These are phyloP conservation scores for Anthophora plumipes DNA, from an alignment of 2,888 invertebrate species.

Conservation along the genomic window DNA sequence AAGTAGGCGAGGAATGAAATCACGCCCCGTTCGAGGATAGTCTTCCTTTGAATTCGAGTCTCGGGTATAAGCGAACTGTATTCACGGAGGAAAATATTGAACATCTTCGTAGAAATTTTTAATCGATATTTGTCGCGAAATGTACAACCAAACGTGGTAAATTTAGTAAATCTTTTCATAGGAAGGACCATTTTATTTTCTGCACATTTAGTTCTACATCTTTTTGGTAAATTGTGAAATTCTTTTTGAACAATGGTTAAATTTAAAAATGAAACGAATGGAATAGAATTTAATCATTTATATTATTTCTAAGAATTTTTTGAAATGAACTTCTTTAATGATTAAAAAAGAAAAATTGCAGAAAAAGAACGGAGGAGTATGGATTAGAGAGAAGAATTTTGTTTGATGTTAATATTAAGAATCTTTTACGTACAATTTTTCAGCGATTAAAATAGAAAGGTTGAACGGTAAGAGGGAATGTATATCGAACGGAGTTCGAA, in stretches of 20 bases:
- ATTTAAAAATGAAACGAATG: too few relatives aligned
- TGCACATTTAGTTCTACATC: background rate
- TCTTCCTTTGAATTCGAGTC: conserved; percentile 25
- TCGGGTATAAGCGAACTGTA: conserved; percentile 1
- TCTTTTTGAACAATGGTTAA: too few relatives aligned
- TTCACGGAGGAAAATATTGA: conserved; percentile 1
- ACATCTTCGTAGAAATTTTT: conserved; percentile 10
- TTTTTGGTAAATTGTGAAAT: too few relatives aligned
- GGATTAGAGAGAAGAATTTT: too few relatives aligned
- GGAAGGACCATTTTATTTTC: too few relatives aligned
- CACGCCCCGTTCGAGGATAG: conserved; percentile 21
- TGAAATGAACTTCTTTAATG: too few relatives aligned
- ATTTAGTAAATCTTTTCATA: background rate
- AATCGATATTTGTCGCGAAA: conserved; percentile 10
- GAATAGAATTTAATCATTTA: too few relatives aligned
- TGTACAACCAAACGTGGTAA: background rate
- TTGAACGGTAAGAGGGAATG: background rate
- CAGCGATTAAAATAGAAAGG: background rate
- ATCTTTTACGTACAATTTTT: too few relatives aligned
- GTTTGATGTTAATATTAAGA: too few relatives aligned
- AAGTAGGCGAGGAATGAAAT: conserved; percentile 8
- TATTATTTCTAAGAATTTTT: too few relatives aligned
- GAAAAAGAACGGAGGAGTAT: too few relatives aligned
- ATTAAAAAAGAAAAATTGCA: too few relatives aligned
- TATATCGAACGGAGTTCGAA: background rate